phyloP scores from a whole-genome alignment of 2,888 invertebrate species.

The Thereva unica region DNA sequence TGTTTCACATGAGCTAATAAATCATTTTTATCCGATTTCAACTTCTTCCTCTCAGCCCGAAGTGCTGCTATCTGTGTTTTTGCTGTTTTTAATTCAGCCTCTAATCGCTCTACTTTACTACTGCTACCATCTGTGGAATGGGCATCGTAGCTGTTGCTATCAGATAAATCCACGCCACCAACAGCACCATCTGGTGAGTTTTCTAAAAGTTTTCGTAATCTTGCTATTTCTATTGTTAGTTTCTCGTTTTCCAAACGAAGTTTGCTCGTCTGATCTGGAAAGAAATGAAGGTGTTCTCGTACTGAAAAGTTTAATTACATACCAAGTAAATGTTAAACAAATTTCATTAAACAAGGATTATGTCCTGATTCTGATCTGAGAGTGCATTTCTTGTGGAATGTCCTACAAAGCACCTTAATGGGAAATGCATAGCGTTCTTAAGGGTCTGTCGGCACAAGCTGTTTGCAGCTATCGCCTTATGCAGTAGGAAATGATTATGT shows the following conservation, averaged over 20 bases:
- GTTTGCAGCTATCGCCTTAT: neutral
- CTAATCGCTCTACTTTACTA: constrained; percentile 60
- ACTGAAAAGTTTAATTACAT: neutral
- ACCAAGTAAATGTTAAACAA: constrained; percentile 14
- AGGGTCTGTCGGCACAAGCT: neutral
- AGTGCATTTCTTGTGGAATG: constrained; percentile 16
- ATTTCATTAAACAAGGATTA: constrained; percentile 28
- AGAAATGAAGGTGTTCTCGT: neutral
- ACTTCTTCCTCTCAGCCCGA: constrained; percentile 85
- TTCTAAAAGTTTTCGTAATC: constrained; percentile 58
- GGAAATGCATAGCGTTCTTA: neutral
- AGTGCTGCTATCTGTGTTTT: constrained; percentile 64
- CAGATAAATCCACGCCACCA: constrained; percentile 57
- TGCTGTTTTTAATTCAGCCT: constrained; percentile 56
- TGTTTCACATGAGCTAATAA: constrained; percentile 93
- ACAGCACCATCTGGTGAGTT: constrained; percentile 66
- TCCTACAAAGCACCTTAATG: constrained; percentile 1
- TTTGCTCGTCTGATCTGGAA: constrained; percentile 51
- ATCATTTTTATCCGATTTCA: constrained; percentile 93
- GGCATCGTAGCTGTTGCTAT: constrained; percentile 56
- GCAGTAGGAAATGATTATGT: constrained; percentile 16
- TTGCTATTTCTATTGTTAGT: constrained; percentile 60
- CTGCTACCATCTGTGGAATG: constrained; percentile 53
- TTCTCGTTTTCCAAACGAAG: constrained; percentile 75
- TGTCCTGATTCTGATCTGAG: constrained; percentile 6